A percentile compares a stretch with the other conserved stretches of the same genome.
Evolutionary conservation across 1,140 invertebrate genomes (phyloP).

Genomic region (Dinothrombium tinctorium): DNA sequence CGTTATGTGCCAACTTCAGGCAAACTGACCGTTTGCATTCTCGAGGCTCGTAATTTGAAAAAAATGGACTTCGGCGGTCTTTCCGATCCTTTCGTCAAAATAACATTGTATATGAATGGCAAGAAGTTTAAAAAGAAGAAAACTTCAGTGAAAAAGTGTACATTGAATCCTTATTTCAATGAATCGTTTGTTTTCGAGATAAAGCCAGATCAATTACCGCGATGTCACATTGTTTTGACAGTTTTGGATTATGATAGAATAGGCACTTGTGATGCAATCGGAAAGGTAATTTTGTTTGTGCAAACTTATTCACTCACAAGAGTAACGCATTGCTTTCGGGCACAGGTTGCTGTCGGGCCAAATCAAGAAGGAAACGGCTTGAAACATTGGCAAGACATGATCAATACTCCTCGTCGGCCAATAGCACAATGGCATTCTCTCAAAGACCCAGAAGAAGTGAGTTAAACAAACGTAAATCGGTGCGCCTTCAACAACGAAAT

Average conservation of each 20-base stretch:
- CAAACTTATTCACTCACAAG: too few relatives aligned
- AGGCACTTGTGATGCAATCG: constrained; percentile 96
- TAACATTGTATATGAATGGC: constrained; percentile 46
- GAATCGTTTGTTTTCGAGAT: constrained; percentile 99
- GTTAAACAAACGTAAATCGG: too few relatives aligned
- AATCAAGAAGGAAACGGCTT: constrained; percentile 48
- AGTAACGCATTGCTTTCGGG: too few relatives aligned
- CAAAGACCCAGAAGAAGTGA: constrained; percentile 66
- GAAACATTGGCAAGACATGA: constrained; percentile 98
- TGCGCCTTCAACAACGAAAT: too few relatives aligned
- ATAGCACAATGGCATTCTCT: constrained; percentile 99
- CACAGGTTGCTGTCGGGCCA: constrained; percentile 19
- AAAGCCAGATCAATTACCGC: constrained; percentile 99
- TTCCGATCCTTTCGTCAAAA: constrained; percentile 97
- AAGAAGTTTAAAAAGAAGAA: constrained; percentile 99
- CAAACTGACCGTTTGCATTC: constrained; percentile 43
- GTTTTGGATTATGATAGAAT: constrained; percentile 99
- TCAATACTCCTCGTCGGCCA: constrained; percentile 86
- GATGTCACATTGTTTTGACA: constrained; percentile 92
- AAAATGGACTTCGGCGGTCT: constrained; percentile 52
- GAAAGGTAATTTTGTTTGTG: too few relatives aligned
- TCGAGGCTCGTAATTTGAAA: constrained; percentile 50
- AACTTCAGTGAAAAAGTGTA: constrained; percentile 99
- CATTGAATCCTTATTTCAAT: constrained; percentile 99
- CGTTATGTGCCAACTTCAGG: constrained; percentile 54